phyloP scores from a whole-genome alignment of 2,113 vertebrate genomes.

The Anarrhichthys ocellatus region DNA sequence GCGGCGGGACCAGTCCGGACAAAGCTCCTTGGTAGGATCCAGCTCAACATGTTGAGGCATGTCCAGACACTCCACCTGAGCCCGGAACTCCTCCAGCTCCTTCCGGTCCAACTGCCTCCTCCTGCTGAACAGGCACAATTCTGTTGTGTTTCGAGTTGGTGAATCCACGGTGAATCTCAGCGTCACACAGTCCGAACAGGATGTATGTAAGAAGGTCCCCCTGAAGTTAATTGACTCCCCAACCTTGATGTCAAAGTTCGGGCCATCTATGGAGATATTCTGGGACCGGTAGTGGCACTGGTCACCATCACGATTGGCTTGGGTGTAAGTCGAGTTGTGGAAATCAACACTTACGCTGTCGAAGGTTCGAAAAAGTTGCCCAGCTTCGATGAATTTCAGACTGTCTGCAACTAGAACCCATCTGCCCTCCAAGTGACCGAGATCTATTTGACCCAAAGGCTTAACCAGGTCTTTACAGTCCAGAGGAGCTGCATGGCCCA shows the following conservation, averaged over 20 bases:
- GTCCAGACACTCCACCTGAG: constrained; percentile 19
- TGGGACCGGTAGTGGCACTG: fast-evolving
- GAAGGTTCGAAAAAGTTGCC: fast-evolving
- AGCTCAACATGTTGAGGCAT: not conserved
- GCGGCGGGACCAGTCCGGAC: fast-evolving
- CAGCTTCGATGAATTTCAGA: not conserved
- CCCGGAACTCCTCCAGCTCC: constrained; percentile 25
- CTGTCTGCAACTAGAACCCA: constrained; percentile 43
- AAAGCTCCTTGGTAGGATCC: constrained; percentile 23
- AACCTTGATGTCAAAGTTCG: fast-evolving
- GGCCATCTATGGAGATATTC: not conserved
- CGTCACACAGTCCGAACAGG: constrained; percentile 31
- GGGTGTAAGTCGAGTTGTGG: not conserved
- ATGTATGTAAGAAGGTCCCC: not conserved
- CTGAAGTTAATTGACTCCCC: fast-evolving
- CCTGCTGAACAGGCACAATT: constrained; percentile 27
- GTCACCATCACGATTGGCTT: fast-evolving
- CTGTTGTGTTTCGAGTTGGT: fast-evolving
- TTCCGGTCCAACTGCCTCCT: constrained; percentile 24
- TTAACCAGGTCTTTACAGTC: constrained; percentile 16
- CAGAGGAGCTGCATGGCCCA: constrained; percentile 26
- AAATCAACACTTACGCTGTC: constrained; percentile 10
- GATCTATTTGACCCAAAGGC: not conserved
- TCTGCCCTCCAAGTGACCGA: not conserved
- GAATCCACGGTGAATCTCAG: not conserved